Conservation (phyloP, 2,888 invertebrate genomes). For the Galeruca laticollis region DNA sequence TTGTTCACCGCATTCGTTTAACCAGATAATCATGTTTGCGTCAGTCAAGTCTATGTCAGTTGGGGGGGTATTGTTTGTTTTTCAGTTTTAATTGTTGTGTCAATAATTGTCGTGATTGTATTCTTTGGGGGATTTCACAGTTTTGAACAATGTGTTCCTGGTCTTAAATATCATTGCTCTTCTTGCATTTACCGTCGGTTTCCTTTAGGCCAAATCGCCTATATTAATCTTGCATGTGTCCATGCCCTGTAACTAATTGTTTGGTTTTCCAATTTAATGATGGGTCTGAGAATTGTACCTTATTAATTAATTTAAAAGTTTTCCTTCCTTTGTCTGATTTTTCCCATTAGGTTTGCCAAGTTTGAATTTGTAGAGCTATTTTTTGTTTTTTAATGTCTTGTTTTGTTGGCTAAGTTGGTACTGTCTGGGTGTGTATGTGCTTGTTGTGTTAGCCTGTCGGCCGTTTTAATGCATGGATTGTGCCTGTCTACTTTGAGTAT, state of each 20-base stretch:
- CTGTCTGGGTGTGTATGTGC: too few species aligned
- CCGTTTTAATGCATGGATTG: too few species aligned
- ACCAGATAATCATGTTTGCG: too few species aligned
- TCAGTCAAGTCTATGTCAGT: not conserved
- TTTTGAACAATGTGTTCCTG: conserved; percentile 1
- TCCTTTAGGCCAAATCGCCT: not conserved
- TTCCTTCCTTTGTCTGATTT: not conserved
- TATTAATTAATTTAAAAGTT: not conserved
- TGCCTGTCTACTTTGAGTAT: not conserved
- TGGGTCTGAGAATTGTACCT: not conserved
- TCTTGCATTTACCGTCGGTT: not conserved
- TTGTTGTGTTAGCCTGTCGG: too few species aligned
- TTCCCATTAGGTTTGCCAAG: conserved; percentile 1
- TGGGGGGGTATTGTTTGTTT: not conserved
- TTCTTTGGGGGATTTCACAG: not conserved
- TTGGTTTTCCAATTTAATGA: conserved; percentile 4
- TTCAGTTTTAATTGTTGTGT: not conserved
- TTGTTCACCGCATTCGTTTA: not conserved
- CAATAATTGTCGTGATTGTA: not conserved
- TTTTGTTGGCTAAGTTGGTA: too few species aligned
- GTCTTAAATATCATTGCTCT: not conserved
- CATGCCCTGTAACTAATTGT: conserved; percentile 4
- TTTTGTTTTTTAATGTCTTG: too few species aligned
- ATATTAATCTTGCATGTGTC: conserved; percentile 1
- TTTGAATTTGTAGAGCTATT: too few species aligned